Evolutionary conservation across 2,888 invertebrate species (phyloP), one percentile per base, ranked within the genome.

Genomic region (Sphinx pinastri): DNA sequence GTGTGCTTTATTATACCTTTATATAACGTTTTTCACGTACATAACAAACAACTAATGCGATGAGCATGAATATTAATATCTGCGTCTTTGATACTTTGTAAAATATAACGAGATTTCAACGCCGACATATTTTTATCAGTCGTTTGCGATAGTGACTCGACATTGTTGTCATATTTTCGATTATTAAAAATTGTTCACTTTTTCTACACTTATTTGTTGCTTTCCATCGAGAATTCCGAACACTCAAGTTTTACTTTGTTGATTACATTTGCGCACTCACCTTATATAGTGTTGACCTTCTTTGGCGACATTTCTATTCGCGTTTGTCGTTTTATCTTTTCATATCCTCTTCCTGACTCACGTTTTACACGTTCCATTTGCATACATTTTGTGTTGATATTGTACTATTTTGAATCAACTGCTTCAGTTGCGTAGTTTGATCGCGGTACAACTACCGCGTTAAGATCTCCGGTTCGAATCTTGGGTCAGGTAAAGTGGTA

Each of bases 21-120:
- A 67, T 68, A 55, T 57, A 57, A 67, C 68, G 63, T 70, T 77
- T 78, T 72, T 71, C 45, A 51, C 45, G 31, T 45, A 38, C 67
- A 31, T 45, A 54, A 67, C 59, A 45, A 60, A 69, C 14, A 55
- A 38, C 38, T 67, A 19, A 55, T n/a, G 63, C 47, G 19, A 25
- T 13, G 10, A 16, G 63, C 47, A 19, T 63, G 63, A 49, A 63
- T 63, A 63, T 19, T 63, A 25, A 63, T 49, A 19, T 16, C 4
- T 16, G n/a, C n/a, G 10, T 11, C 1, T 55, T 55, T 25, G 19
- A 63, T 63, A 49, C 49, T 49, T 63, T 47, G 12, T 0, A 10
- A 19, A 47, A 47, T 12, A 16, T 16, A 60, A 47, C n/a, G 45
- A 16, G 13, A 57, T 57, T 13, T 25, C 19, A 16, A 57, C 25